A percentile compares a stretch with the other conserved stretches of the same genome.
Conservation (phyloP, 1,140 invertebrate species). For the Drosophila arizonae region DNA sequence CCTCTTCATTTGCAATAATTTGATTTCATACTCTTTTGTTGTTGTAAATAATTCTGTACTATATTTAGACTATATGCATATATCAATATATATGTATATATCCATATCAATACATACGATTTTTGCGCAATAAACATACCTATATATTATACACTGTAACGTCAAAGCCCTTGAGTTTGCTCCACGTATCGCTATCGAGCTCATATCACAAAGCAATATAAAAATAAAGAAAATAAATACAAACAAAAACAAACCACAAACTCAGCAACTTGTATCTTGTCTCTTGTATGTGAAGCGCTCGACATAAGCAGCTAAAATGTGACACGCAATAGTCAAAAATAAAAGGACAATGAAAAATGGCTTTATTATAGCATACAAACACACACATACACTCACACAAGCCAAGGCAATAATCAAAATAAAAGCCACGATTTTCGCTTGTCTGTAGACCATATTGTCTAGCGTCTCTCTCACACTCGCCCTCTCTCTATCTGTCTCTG, state of each 20-base stretch:
- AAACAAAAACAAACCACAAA: not conserved
- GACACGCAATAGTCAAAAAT: conserved; percentile 28
- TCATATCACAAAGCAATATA: conserved; percentile 12
- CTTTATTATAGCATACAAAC: conserved; percentile 26
- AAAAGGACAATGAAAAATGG: conserved; percentile 34
- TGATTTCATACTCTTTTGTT: not conserved
- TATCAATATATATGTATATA: conserved; percentile 9
- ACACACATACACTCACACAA: conserved; percentile 30
- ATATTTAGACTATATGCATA: conserved; percentile 23
- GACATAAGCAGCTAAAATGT: conserved; percentile 23
- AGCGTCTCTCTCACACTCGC: not conserved
- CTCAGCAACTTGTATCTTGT: conserved; percentile 36
- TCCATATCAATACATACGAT: conserved; percentile 29
- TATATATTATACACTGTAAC: conserved; percentile 80
- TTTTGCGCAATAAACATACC: conserved; percentile 52
- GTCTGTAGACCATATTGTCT: conserved; percentile 15
- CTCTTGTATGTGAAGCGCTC: conserved; percentile 20
- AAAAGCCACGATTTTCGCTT: conserved; percentile 49
- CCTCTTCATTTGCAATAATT: conserved; percentile 34
- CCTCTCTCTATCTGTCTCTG: conserved; percentile 26
- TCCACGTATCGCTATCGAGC: conserved; percentile 77
- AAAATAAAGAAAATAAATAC: conserved; percentile 4
- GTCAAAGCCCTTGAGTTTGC: conserved; percentile 74
- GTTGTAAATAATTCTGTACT: conserved; percentile 7
- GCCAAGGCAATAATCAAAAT: conserved; percentile 68